These are phyloP conservation scores for Nymphalis c-album DNA, from an alignment of 2,888 invertebrate species.

Conservation along the genomic window DNA sequence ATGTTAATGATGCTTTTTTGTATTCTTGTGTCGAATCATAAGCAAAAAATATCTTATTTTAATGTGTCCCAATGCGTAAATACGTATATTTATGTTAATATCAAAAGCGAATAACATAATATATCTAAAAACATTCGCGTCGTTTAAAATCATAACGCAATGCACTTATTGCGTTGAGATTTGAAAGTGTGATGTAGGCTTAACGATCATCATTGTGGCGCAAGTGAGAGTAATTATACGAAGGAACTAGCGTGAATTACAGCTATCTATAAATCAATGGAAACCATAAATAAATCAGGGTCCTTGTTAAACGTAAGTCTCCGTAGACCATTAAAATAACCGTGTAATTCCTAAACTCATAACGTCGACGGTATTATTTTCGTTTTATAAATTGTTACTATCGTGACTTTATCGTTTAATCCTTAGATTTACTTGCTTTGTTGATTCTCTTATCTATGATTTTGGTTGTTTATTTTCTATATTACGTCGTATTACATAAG, in stretches of 20 bases:
- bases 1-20: not conserved
- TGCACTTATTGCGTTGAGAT: conserved; percentile 38
- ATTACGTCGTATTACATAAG: not conserved
- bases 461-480: not conserved
- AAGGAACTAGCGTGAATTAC: conserved; percentile 42
- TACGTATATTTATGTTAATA: too few species aligned
- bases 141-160: conserved; percentile 17
- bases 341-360: conserved; percentile 13
- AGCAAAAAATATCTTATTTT: too few species aligned
- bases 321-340: conserved; percentile 4
- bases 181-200: conserved; percentile 44
- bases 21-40: too few species aligned
- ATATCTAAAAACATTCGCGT: conserved; percentile 3
- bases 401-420: not conserved
- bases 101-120: not conserved
- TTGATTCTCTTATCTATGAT: not conserved
- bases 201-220: conserved; percentile 41
- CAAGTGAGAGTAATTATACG: conserved; percentile 44
- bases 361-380: conserved; percentile 19
- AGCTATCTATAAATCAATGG: conserved; percentile 37
- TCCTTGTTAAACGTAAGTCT: conserved; percentile 13
- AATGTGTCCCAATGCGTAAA: too few species aligned
- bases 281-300: conserved; percentile 18
- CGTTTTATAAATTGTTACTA: conserved; percentile 2
- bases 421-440: not conserved